These are phyloP conservation scores for Eugnorisma glareosa DNA, from an alignment of 2,888 invertebrate genomes.

Conservation along the genomic window DNA sequence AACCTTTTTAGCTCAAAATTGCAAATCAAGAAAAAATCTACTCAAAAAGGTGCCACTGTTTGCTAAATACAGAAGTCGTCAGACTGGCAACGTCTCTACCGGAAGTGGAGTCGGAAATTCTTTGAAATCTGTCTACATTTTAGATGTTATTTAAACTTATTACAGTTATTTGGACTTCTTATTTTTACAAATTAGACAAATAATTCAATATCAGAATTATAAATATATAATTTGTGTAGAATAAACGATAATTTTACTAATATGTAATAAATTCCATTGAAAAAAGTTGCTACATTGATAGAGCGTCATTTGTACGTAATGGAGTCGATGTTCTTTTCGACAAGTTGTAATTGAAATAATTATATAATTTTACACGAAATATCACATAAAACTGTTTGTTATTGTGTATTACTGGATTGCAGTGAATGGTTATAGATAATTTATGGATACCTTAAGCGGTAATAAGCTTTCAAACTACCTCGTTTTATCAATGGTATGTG, in stretches of 20 bases:
- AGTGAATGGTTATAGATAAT: slow-evolving; percentile 79
- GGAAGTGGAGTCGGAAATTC: slow-evolving; percentile 76
- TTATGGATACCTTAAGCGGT: slow-evolving; percentile 80
- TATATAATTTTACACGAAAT: slow-evolving; percentile 77
- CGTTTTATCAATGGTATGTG: slow-evolving; percentile 87
- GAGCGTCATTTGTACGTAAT: slow-evolving; percentile 93
- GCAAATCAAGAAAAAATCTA: slow-evolving; percentile 53
- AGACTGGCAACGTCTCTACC: slow-evolving; percentile 86
- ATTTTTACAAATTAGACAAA: accelerated
- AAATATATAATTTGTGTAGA: accelerated
- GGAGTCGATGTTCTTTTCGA: slow-evolving; percentile 90
- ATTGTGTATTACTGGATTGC: slow-evolving; percentile 81
- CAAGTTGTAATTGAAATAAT: slow-evolving; percentile 80
- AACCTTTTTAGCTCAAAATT: slow-evolving; percentile 25
- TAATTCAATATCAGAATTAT: slow-evolving; percentile 1
- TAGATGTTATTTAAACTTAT: not conserved
- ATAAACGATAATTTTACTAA: not conserved
- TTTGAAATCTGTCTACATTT: slow-evolving; percentile 46
- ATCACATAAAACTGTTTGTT: slow-evolving; percentile 81
- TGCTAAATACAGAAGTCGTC: slow-evolving; percentile 89
- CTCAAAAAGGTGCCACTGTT: slow-evolving; percentile 73
- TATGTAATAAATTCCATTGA: slow-evolving; percentile 77
- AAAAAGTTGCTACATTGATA: slow-evolving; percentile 85
- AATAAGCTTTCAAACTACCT: slow-evolving; percentile 83
- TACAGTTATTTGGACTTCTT: accelerated